A percentile compares a stretch with the other conserved stretches of the same genome.
These are phyloP conservation scores for Artibeus jamaicensis DNA, from an alignment of 2,797 vertebrate species.

Conservation along the genomic window DNA sequence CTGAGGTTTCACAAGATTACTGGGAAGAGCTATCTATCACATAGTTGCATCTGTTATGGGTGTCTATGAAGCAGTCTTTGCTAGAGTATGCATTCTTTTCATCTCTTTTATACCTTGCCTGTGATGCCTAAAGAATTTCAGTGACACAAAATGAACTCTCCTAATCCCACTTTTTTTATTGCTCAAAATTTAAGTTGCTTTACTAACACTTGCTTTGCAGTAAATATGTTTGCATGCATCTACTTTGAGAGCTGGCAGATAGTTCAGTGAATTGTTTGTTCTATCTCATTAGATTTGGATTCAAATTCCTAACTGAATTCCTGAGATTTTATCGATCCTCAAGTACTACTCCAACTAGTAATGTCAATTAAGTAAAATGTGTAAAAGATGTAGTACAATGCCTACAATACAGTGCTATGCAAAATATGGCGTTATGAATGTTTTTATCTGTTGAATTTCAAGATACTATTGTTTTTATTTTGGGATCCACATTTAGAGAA, in stretches of 20 bases:
- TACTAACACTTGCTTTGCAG: background rate
- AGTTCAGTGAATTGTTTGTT: background rate
- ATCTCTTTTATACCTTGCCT: background rate
- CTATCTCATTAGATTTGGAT: background rate
- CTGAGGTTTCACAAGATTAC: background rate
- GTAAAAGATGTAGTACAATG: fast-evolving
- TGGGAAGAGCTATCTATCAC: background rate
- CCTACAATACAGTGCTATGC: background rate
- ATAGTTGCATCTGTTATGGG: background rate
- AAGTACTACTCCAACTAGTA: background rate
- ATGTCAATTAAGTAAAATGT: background rate
- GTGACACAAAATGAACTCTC: background rate
- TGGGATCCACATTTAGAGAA: background rate
- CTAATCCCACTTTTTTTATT: background rate
- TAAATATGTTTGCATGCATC: background rate
- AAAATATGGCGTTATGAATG: background rate
- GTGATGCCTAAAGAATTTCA: background rate
- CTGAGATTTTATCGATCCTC: background rate
- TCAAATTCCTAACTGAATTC: background rate
- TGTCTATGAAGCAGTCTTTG: background rate
- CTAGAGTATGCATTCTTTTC: background rate
- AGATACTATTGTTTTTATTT: background rate
- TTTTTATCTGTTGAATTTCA: background rate
- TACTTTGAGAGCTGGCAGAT: background rate
- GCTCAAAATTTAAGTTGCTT: background rate